Evolutionary conservation across 2,888 invertebrate species (phyloP), one percentile per base, ranked within the genome.

Genomic region (Hemicrepidius hirtus): DNA sequence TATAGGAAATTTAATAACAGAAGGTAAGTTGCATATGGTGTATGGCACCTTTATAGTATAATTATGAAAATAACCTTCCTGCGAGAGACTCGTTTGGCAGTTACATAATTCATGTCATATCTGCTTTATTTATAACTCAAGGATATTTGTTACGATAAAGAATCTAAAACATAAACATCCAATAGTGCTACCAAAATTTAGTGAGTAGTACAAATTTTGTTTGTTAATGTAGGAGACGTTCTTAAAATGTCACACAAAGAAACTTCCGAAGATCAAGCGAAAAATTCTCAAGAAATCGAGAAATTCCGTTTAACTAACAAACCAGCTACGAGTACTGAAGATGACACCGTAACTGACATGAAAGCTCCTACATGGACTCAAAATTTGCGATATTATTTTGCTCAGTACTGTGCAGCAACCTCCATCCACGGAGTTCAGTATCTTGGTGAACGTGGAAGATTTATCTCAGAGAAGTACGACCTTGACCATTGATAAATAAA

Each of bases 371-470:
- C 32, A 2, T 32, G n/a, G 41, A 10, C 6, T 18, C 10, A 44
- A 72, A 59, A 68, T 60, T 18, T 60, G 24, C 35, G 71, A 12
- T 20, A 10, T 4, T 68, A 68, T 50, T 68, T 68, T 60, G 46
- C 59, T 3, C 59, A 60, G 13, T 68, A 49, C 37, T 68, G 68
- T 13, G 49, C 16, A 6, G 9, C 49, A 0, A 85, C 85, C 12
- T 83, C 85, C 35, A 81, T 87, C 7, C 86, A 86, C 75, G 86
- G 86, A 0, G 82, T 86, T 55, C 80, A 83, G 66, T 87, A 86
- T 77, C 81, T 86, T 77, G 85, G 86, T 9, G 87, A 86, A 75
- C 80, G 79, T 13, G 82, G 83, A 12, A 77, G 87, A 50, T 82
- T 83, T 3, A 68, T 82, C 13, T 76, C 83, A 55, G 87, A 87